Conservation (phyloP, 2,113 vertebrate genomes). For the Prietella phreatophila region DNA sequence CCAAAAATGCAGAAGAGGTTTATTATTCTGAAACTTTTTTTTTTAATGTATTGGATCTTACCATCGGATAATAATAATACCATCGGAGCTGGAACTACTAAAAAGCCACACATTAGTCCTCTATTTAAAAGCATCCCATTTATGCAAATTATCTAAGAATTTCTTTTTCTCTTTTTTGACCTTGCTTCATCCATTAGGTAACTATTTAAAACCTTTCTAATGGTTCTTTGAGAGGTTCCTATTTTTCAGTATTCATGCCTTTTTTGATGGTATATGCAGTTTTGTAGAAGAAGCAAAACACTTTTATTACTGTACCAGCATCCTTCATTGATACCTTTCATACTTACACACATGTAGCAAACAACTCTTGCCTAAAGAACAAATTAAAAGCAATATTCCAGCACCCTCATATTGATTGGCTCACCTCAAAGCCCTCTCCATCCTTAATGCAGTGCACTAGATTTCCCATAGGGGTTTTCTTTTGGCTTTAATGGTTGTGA, state of each 20-base stretch:
- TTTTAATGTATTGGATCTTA: slow-evolving; percentile 26
- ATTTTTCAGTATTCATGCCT: slow-evolving; percentile 30
- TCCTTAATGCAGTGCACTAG: slow-evolving; percentile 75
- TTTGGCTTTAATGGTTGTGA: slow-evolving; percentile 76
- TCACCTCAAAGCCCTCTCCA: slow-evolving; percentile 73
- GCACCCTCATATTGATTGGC: slow-evolving; percentile 75
- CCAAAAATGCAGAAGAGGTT: neutral
- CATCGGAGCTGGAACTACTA: slow-evolving; percentile 60
- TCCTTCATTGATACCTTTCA: slow-evolving; percentile 35
- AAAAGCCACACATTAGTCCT: slow-evolving; percentile 61
- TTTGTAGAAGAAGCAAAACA: neutral
- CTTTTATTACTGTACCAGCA: slow-evolving; percentile 31
- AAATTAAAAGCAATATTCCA: slow-evolving; percentile 50
- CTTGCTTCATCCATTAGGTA: slow-evolving; percentile 51
- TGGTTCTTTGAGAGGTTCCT: neutral
- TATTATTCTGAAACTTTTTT: slow-evolving; percentile 2
- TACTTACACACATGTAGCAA: slow-evolving; percentile 28
- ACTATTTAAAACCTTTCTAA: slow-evolving; percentile 31
- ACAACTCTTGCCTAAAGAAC: slow-evolving; percentile 34
- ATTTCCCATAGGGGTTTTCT: slow-evolving; percentile 72
- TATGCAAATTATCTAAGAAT: slow-evolving; percentile 50
- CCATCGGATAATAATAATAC: neutral
- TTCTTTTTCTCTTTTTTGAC: slow-evolving; percentile 53
- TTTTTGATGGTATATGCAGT: slow-evolving; percentile 35
- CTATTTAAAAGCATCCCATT: slow-evolving; percentile 48